Conservation (phyloP, 2,888 invertebrate species). For the Vanessa cardui region DNA sequence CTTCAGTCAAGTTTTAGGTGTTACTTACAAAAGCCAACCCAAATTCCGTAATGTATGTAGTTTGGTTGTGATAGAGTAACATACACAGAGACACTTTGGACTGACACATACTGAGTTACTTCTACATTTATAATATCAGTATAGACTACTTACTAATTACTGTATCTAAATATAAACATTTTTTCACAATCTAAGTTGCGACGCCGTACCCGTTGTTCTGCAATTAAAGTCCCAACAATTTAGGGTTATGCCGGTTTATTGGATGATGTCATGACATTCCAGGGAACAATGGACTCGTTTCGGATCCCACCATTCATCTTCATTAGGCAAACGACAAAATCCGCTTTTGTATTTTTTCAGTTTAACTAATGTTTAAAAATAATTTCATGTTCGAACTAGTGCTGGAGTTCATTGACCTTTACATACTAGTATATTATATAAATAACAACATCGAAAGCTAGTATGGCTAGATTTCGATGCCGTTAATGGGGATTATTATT, state of each 20-base stretch:
- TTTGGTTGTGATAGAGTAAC: too few relatives aligned
- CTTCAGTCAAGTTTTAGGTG: too few relatives aligned
- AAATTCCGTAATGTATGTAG: too few relatives aligned
- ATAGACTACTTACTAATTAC: too few relatives aligned
- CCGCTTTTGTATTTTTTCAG: slow-evolving; percentile 23
- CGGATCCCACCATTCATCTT: slow-evolving; percentile 29
- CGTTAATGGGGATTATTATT: too few relatives aligned
- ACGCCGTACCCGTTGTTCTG: slow-evolving; percentile 10
- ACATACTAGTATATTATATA: background rate
- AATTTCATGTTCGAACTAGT: slow-evolving; percentile 4
- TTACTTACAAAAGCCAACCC: too few relatives aligned
- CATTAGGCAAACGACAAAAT: slow-evolving; percentile 27
- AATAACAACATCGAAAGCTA: background rate
- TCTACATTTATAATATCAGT: too few relatives aligned
- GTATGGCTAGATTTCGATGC: too few relatives aligned
- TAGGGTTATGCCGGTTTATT: slow-evolving; percentile 27
- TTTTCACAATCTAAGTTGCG: too few relatives aligned
- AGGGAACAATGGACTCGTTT: slow-evolving; percentile 31
- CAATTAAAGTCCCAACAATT: slow-evolving; percentile 29
- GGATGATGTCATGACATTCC: slow-evolving; percentile 35
- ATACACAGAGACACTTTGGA: too few relatives aligned
- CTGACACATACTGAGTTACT: too few relatives aligned
- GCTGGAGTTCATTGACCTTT: background rate
- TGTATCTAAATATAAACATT: too few relatives aligned
- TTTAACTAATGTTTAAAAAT: slow-evolving; percentile 5